Evolutionary conservation across 2,888 invertebrate genomes (phyloP), one percentile per base, ranked within the genome.

Genomic region (Phalera bucephala): DNA sequence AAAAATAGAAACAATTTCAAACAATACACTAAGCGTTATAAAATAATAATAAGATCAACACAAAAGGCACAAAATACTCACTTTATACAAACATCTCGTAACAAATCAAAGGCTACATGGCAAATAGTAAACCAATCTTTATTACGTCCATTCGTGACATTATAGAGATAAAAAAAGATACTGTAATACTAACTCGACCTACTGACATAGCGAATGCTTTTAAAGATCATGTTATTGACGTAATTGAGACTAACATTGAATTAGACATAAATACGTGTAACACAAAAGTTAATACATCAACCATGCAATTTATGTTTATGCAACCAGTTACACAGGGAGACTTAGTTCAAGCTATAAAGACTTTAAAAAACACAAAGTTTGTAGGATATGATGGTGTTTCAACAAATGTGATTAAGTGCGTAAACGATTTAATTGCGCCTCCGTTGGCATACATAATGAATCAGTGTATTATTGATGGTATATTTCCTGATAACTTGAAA

Each of bases 61-160:
- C 35, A 35, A 19, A 25, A 14, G 13, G 3, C 35, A 0, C 35
- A 30, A 13, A 35, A 35, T 30, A 35, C 25, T 17, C 13, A 30
- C 14, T 4, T 25, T 0, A 35, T 35, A 2, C 19, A 30, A 1
- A 30, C 14, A 1, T 29, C 35, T 1, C 5, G 10, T 8, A 35
- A 35, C 19, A 35, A 35, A 25, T 17, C 31, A 4, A 36, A 36
- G n/a, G 10, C 36, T 2, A n/a, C 31, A 3, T 36, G 36, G 31
- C 19, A 25, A 20, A 31, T 36, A 1, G 29, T 36, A 7, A 36
- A 36, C 5, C 29, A 29, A 17, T 17, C 17, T 17, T 3, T 3
- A 17, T 17, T 5, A 17, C 5, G 17, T 17, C 17, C 5, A 17
- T 5, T 17, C 3, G 5, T 12, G 1, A 7, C 10, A 31, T 31